Evolutionary conservation across 2,113 vertebrate species (phyloP), one percentile per base, ranked within the genome.

Genomic region (Capreolus pygargus): DNA sequence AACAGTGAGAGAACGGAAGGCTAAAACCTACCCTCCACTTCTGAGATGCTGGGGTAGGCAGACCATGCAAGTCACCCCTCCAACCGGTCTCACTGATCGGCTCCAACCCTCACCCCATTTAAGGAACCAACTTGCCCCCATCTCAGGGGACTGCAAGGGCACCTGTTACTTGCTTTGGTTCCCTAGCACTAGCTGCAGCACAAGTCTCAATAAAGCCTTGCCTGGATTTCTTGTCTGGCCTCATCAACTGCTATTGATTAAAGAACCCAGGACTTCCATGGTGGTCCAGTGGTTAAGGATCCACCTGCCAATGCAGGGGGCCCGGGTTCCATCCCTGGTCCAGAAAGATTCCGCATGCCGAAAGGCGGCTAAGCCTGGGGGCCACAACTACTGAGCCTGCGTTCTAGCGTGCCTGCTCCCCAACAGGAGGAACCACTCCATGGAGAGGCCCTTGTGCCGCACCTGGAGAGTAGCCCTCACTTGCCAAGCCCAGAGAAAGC

Each of bases 401-500:
- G 70, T 39, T 43, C 12, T 43, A 43, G 12, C 14, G 12, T 25
- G 23, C 57, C 36, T 43, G 70, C 39, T 76, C 70, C 39, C 36
- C 70, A 76, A 27, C 6, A 27, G 39, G 39, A 76, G 39, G 39
- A 43, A 17, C 70, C 39, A 15, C 21, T 12, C 0, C 70, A 15
- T 0, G 6, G 39, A 43, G 70, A 39, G 25, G 39, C 39, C 36
- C 36, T 43, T 6, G 5, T 0, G 3, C 11, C 5, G 0, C 21
- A 25, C 19, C 19, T 43, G 36, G 70, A 74, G 70, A 74, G 36
- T 25, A 43, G 21, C 36, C 23, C 39, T 27, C 70, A 43, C 70
- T 11, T 76, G 21, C 70, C 70, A 76, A 25, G 43, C 70, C 39
- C 43, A 14, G 39, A 7, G 70, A 43, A 76, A 76, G 23, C 39